Base-by-base conservation (phyloP, 2,888 invertebrate species). In the Oscheius onirici region DNA sequence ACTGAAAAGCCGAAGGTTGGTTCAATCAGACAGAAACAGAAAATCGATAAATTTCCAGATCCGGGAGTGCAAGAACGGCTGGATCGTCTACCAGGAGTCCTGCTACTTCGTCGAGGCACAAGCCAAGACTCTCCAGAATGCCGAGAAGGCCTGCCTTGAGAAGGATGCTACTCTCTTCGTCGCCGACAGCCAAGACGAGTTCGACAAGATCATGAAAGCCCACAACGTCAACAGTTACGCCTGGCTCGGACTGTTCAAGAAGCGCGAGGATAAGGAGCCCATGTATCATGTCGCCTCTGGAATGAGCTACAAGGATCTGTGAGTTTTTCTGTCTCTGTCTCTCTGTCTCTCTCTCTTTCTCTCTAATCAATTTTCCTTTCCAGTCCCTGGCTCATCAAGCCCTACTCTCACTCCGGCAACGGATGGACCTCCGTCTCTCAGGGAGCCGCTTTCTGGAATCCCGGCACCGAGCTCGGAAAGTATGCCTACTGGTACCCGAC, bases 111-210 rank as follows among this genome's bases (percentile, higher is more conserved):
- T 79, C 22, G 79, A 79, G 34, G 22, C 26, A 17, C 49, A 73
- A 20, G 72, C 61, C 52, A 61, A 69, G 40, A 61, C 72, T 13
- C 69, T 77, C 15, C 69, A 73, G 6, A 63, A 76, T 28, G 79
- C 79, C 44, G 77, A 79, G 57, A 67, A 72, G 55, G 41, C 61
- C 34, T 79, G 79, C 61, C 69, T 69, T 41, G 74, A 71, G 13
- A 71, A 72, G 49, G 73, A 74, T 46, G 72, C 79, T 43, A 77
- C 77, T 2, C 58, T 79, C 17, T 69, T 79, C 52, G 77, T 77
- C 20, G 71, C 73, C 13, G 75, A 77, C 69, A 71, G 75, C n/a
- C 63, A 69, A 43, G 77, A 77, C 24, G 79, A 79, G 71, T 79
- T 71, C 43, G 11, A 67, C 5, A 41, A 5, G 3, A 20, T 67